A percentile compares a stretch with the other conserved stretches of the same genome.
Evolutionary conservation across 1,140 invertebrate species (phyloP).

Genomic region (Drosophila equinoxialis): DNA sequence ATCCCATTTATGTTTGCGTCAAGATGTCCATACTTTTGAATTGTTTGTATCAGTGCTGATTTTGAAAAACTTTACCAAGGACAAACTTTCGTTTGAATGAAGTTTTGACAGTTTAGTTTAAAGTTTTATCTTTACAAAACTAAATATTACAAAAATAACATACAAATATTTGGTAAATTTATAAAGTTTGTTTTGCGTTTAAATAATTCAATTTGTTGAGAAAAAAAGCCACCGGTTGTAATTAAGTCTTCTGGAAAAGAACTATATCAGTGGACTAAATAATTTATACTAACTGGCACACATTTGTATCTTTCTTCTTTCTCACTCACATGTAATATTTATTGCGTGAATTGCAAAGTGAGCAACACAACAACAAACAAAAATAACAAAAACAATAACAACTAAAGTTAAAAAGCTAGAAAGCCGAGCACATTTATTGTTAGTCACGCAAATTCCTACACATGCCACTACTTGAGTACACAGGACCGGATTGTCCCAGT

Average conservation of each 20-base stretch:
- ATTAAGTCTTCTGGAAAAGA: not conserved
- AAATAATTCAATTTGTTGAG: conserved; percentile 1
- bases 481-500: not conserved
- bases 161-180: too few relatives aligned
- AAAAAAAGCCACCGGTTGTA: not conserved
- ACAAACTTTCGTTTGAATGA: too few relatives aligned
- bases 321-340: conserved; percentile 9
- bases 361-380: conserved; percentile 17
- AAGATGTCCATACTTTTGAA: too few relatives aligned
- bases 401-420: conserved; percentile 43
- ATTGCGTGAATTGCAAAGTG: conserved; percentile 19
- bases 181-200: not conserved
- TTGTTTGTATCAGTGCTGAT: too few relatives aligned
- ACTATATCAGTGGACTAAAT: conserved; percentile 1
- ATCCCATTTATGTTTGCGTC: too few relatives aligned
- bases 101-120: not conserved
- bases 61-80: too few relatives aligned
- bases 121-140: not conserved
- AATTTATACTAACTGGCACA: not conserved
- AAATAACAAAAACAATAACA: conserved; percentile 16
- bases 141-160: not conserved
- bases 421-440: conserved; percentile 35
- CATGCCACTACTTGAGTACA: not conserved
- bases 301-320: too few relatives aligned
- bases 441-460: conserved; percentile 57